Percentiles rank a stretch among this genome's conserved stretches.
Conservation (phyloP, 1,140 invertebrate species). For the Helicorthomorpha holstii region DNA sequence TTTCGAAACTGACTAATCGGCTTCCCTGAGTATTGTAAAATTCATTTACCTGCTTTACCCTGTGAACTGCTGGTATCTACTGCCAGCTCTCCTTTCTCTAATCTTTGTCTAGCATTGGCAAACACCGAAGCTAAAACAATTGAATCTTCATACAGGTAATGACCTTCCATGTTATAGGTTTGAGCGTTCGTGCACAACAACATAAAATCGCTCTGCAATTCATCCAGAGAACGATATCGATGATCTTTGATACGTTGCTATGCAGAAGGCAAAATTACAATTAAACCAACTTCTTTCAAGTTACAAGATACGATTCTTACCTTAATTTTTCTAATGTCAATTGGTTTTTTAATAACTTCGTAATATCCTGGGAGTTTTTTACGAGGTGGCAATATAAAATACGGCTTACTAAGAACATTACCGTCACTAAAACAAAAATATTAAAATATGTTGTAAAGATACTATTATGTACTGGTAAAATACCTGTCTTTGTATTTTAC, state of each 20-base stretch:
- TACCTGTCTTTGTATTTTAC: slow-evolving; percentile 62
- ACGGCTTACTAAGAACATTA: slow-evolving; percentile 73
- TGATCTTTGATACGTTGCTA: slow-evolving; percentile 30
- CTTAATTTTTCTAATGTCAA: slow-evolving; percentile 84
- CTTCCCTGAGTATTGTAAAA: no score
- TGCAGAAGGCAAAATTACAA: slow-evolving; percentile 19
- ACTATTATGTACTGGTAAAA: slow-evolving; percentile 7
- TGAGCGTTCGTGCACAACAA: slow-evolving; percentile 90
- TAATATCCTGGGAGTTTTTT: slow-evolving; percentile 93
- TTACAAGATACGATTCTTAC: no score
- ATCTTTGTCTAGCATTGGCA: slow-evolving; percentile 48
- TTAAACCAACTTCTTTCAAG: no score
- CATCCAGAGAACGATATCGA: slow-evolving; percentile 63
- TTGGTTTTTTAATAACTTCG: slow-evolving; percentile 89
- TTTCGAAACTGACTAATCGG: no score
- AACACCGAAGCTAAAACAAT: slow-evolving; percentile 73
- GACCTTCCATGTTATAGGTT: slow-evolving; percentile 92
- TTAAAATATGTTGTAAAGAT: background rate
- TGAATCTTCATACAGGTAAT: slow-evolving; percentile 87
- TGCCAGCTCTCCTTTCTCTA: slow-evolving; percentile 40
- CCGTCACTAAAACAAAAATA: slow-evolving; percentile 38
- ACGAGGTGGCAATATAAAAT: slow-evolving; percentile 83
- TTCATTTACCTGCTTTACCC: no score
- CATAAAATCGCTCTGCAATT: slow-evolving; percentile 82
- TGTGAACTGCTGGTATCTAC: no score